Base-by-base conservation (phyloP, 1,140 invertebrate species). In the Anadara kagoshimensis region DNA sequence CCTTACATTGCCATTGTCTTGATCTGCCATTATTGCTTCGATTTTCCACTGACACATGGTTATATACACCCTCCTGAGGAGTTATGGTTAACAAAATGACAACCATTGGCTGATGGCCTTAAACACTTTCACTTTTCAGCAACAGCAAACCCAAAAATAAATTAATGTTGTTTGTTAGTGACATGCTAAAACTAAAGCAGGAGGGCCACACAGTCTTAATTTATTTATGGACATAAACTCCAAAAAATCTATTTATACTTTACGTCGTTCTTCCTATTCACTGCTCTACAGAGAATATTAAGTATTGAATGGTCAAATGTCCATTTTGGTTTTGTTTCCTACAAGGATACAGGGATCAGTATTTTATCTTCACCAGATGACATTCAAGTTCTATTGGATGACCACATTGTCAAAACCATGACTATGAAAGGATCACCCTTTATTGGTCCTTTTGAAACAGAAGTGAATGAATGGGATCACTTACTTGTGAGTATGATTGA, bases 321-420 rank as follows among this genome's bases (percentile, higher is more conserved):
- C 75, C 67, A 81, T 22, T 89, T 90, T 63, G 82, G 75, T 26
- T 89, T 90, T 78, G 80, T 85, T 18, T 68, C 80, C 3, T 96
- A 94, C 89, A 92, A 94, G 87, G 89, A 90, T 64, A 87, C 87
- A 4, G 85, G 81, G 3, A 78, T 90, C 18, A 85, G 81, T 63
- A 89, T 90, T 36, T 73, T 90, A 22, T 81, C 85, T 29, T 81
- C 87, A 12, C 84, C 89, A 61, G 89, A 90, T 79, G 88, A 89
- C 67, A 85, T 90, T 20, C 87, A 89, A 58, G 78, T 88, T 4
- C 67, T 89, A 20, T 75, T 90, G n/a, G 89, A 90, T 67, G 89
- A 90, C 71, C 89, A 90, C 68, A 88, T 89, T 62, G 89, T 90
- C 41, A 90, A 90, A 75, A 89, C 88, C 26, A 86, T 86, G 43